phyloP scores from a whole-genome alignment of 2,888 invertebrate species.

The Chrysina gloriosa region DNA sequence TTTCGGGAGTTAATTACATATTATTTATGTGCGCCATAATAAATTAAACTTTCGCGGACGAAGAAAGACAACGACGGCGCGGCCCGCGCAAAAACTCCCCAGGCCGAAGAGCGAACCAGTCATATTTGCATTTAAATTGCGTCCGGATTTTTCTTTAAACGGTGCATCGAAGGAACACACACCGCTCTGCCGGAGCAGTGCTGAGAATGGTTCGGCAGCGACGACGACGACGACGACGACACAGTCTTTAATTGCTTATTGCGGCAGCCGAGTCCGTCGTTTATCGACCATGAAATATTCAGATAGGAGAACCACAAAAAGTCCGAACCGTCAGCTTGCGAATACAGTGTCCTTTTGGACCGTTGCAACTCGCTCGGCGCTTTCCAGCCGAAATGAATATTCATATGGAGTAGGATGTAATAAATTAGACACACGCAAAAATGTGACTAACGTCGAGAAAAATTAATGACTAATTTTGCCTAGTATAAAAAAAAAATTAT shows the following conservation, averaged over 20 bases:
- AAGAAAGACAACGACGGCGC: conserved; percentile 7
- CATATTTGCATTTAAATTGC: conserved; percentile 30
- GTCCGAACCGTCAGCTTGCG: no score
- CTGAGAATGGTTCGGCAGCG: background rate
- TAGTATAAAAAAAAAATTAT: no score
- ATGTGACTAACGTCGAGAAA: no score
- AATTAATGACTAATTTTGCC: no score
- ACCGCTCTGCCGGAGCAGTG: background rate
- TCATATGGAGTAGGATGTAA: no score
- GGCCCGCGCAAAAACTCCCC: conserved; percentile 8
- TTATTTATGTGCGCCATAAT: background rate
- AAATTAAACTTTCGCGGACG: background rate
- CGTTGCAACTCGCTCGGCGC: no score
- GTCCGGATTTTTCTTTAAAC: conserved; percentile 21
- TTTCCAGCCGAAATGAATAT: no score
- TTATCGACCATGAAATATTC: conserved; percentile 27
- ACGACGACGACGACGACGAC: background rate
- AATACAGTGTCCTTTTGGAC: no score
- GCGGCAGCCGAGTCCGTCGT: background rate
- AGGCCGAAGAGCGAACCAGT: conserved; percentile 3
- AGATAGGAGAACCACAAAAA: no score
- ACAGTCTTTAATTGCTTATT: conserved; percentile 12
- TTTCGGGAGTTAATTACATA: no score
- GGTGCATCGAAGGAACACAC: background rate
- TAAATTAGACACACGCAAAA: no score